A percentile compares a stretch with the other conserved stretches of the same genome.
Evolutionary conservation across 2,888 invertebrate genomes (phyloP).

Genomic region (Miltochrista miniata): DNA sequence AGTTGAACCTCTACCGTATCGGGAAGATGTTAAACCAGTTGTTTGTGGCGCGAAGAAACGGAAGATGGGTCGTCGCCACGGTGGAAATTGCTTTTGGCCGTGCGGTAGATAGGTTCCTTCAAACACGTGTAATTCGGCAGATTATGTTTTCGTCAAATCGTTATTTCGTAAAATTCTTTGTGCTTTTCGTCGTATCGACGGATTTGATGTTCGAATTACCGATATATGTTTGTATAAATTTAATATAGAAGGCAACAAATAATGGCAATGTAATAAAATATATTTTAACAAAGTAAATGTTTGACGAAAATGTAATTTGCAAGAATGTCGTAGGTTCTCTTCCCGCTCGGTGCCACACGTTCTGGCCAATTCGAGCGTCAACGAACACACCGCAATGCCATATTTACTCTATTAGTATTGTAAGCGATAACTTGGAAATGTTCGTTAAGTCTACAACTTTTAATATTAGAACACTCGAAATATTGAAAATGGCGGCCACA

Average conservation of each 20-base stretch:
- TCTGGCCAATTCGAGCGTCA: background rate
- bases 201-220: too few relatives aligned
- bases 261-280: too few relatives aligned
- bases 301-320: too few relatives aligned
- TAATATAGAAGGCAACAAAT: too few relatives aligned
- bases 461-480: background rate
- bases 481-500: background rate
- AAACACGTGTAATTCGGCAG: background rate
- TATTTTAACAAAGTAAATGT: too few relatives aligned
- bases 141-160: too few relatives aligned
- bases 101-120: conserved; percentile 65
- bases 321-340: background rate
- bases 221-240: too few relatives aligned
- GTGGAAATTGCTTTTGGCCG: conserved; percentile 75
- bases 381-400: background rate
- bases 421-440: background rate
- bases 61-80: conserved; percentile 69
- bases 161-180: too few relatives aligned
- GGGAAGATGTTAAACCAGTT: conserved; percentile 15
- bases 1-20: conserved; percentile 39
- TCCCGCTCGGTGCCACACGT: conserved; percentile 12
- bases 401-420: background rate
- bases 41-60: conserved; percentile 74
- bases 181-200: too few relatives aligned
- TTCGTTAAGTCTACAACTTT: background rate